These are phyloP conservation scores for Ditylenchus weischeri DNA, from an alignment of 2,888 invertebrate genomes.

Conservation along the genomic window DNA sequence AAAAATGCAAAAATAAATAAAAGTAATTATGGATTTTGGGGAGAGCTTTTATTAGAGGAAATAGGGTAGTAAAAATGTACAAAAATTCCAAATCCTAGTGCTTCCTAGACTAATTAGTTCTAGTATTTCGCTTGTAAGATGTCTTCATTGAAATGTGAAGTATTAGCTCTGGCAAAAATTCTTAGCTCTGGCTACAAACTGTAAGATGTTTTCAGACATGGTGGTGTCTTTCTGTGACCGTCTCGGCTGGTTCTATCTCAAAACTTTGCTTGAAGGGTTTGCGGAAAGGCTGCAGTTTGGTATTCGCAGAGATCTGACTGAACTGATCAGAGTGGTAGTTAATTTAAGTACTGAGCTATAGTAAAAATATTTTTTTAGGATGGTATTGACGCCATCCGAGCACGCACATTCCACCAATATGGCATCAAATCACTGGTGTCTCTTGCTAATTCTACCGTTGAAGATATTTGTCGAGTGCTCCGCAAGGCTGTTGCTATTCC, in stretches of 20 bases:
- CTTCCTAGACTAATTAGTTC: too few species aligned
- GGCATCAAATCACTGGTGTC: slow-evolving; percentile 29
- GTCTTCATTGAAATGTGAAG: too few species aligned
- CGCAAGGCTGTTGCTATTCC: slow-evolving; percentile 23
- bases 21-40: too few species aligned
- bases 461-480: slow-evolving; percentile 15
- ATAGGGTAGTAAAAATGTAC: too few species aligned
- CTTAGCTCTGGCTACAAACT: too few species aligned
- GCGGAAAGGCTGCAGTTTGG: slow-evolving; percentile 83
- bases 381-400: slow-evolving; percentile 50
- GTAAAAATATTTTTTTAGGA: too few species aligned
- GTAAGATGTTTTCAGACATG: slow-evolving; percentile 70
- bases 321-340: slow-evolving; percentile 73
- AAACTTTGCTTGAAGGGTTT: slow-evolving; percentile 83
- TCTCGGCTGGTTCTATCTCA: slow-evolving; percentile 85
- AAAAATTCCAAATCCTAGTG: too few species aligned
- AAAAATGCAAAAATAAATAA: too few species aligned
- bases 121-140: too few species aligned
- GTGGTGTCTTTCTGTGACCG: slow-evolving; percentile 90
- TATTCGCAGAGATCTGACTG: slow-evolving; percentile 83
- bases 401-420: slow-evolving; percentile 41
- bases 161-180: background rate
- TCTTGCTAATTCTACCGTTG: slow-evolving; percentile 16
- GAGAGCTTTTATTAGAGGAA: too few species aligned
- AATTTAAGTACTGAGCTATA: too few species aligned